These are phyloP conservation scores for Lithosia quadra DNA, from an alignment of 2,888 invertebrate species.

Conservation along the genomic window DNA sequence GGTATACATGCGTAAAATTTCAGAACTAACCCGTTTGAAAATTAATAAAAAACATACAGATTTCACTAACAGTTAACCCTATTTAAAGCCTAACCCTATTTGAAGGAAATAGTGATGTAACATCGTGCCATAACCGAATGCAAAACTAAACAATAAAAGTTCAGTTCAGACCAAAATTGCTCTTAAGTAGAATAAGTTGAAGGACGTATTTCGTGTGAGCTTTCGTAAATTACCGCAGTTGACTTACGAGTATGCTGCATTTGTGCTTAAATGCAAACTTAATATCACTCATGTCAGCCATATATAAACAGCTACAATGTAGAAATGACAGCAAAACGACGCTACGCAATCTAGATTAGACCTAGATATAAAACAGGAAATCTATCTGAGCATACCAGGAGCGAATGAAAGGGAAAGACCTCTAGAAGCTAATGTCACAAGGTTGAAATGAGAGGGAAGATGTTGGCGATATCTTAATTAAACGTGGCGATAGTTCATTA, in stretches of 20 bases:
- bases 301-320: slow-evolving; percentile 1
- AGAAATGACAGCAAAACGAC: slow-evolving; percentile 12
- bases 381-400: slow-evolving; percentile 41
- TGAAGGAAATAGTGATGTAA: too few relatives aligned
- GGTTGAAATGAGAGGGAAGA: slow-evolving; percentile 44
- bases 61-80: too few relatives aligned
- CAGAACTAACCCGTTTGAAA: too few relatives aligned
- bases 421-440: slow-evolving; percentile 33
- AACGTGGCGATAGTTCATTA: slow-evolving; percentile 58
- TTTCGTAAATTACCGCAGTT: background rate
- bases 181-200: background rate
- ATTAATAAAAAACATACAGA: too few relatives aligned
- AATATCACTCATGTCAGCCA: background rate
- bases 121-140: too few relatives aligned
- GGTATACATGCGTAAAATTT: too few relatives aligned
- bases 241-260: background rate
- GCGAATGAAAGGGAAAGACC: slow-evolving; percentile 42
- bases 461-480: slow-evolving; percentile 60
- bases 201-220: background rate
- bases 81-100: too few relatives aligned
- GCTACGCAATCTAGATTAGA: slow-evolving; percentile 34
- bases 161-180: background rate
- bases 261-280: background rate
- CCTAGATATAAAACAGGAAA: slow-evolving; percentile 46
- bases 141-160: background rate